Percentiles rank a stretch among this genome's conserved stretches.
Conservation (phyloP, 64 coral and sea anemone species). For the Dendronephthya gigantea region DNA sequence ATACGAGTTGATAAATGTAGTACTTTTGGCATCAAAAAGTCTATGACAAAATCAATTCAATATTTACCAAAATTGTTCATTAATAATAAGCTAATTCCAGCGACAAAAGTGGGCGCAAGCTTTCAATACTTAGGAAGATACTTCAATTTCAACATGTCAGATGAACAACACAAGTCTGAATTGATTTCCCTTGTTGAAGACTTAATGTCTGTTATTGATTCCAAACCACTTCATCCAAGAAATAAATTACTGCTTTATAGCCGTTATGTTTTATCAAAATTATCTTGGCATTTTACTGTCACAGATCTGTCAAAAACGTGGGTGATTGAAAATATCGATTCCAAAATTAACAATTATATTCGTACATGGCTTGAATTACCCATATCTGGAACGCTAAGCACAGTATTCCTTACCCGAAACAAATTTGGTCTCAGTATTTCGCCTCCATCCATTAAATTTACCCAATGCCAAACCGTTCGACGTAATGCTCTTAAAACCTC, state of each 20-base stretch:
- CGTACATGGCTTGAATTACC: background rate
- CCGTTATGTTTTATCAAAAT: conserved; percentile 2
- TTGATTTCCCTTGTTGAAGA: background rate
- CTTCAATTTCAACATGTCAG: background rate
- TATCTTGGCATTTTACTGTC: background rate
- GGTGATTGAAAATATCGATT: background rate
- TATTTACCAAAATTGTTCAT: no score
- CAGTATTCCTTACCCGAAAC: background rate
- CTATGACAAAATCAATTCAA: no score
- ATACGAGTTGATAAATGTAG: no score
- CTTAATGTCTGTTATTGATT: background rate
- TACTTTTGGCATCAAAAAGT: no score
- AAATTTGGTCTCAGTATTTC: background rate
- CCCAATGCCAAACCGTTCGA: background rate
- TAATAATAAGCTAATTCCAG: no score
- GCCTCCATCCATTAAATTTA: background rate
- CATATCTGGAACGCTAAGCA: background rate
- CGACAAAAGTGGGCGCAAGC: no score
- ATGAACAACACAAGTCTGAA: background rate
- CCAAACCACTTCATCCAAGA: background rate
- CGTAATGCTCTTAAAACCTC: background rate
- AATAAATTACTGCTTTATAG: background rate
- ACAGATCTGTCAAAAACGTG: background rate
- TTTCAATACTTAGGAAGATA: background rate
- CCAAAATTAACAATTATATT: background rate